Percentiles rank a stretch among this genome's conserved stretches.
Conservation (phyloP, 2,888 invertebrate genomes). For the Melieria picta region DNA sequence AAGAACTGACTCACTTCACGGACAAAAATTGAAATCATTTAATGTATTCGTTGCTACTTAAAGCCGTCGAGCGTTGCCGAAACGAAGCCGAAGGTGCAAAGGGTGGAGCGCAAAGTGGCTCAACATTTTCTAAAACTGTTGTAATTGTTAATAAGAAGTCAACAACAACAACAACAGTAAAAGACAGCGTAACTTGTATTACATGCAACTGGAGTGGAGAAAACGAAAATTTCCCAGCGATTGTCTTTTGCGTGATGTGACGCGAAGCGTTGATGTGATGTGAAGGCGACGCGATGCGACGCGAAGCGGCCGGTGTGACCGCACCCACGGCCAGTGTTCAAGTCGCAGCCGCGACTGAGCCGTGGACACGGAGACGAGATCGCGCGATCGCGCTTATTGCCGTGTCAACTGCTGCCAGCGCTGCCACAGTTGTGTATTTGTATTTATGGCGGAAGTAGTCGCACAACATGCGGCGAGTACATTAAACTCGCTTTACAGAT, state of each 20-base stretch:
- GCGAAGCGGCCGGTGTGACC: background rate
- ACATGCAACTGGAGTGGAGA: conserved; percentile 10
- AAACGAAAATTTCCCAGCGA: conserved; percentile 25
- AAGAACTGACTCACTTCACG: too few species aligned
- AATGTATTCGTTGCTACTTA: too few species aligned
- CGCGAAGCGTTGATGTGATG: background rate
- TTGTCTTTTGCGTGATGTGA: conserved; percentile 8
- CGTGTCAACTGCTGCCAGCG: too few species aligned
- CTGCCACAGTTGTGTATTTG: too few species aligned
- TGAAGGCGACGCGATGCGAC: too few species aligned
- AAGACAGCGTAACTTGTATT: conserved; percentile 8
- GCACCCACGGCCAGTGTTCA: conserved; percentile 6
- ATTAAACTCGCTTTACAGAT: conserved; percentile 19
- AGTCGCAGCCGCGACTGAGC: background rate
- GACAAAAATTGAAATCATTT: too few species aligned
- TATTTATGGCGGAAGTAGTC: conserved; percentile 21
- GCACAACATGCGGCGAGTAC: conserved; percentile 17
- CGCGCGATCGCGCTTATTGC: too few species aligned
- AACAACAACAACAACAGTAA: background rate
- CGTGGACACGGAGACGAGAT: too few species aligned
- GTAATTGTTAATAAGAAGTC: background rate
- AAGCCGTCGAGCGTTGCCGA: too few species aligned
- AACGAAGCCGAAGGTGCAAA: too few species aligned
- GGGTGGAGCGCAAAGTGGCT: too few species aligned
- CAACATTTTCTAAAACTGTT: conserved; percentile 7